These are phyloP conservation scores for Atlantisia rogersi DNA, from an alignment of 2,113 vertebrate genomes.

Conservation along the genomic window DNA sequence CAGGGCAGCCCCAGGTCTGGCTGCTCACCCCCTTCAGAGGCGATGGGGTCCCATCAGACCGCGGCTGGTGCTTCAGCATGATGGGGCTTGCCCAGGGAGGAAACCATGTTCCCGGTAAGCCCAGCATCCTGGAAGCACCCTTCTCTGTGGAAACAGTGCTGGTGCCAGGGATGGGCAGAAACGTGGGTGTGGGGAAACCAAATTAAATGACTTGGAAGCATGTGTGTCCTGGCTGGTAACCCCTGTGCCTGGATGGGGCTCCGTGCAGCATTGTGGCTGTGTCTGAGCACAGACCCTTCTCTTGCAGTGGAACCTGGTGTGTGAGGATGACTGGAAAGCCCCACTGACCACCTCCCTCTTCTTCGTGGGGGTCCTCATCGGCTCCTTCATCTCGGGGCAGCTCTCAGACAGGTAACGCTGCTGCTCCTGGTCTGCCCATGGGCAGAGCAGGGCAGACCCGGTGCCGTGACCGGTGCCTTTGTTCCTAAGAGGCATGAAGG, in stretches of 20 bases:
- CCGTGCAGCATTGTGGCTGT: rapidly evolving
- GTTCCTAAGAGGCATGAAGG: too few species aligned
- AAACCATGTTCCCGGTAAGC: background rate
- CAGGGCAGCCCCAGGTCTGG: background rate
- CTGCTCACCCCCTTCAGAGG: background rate
- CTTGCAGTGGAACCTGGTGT: constrained; percentile 86
- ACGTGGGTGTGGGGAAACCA: background rate
- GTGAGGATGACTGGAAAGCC: constrained; percentile 82
- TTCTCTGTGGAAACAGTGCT: background rate
- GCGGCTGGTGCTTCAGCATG: background rate
- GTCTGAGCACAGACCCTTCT: background rate
- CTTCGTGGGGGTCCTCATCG: constrained; percentile 81
- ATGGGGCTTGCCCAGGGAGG: background rate
- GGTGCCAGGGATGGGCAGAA: background rate
- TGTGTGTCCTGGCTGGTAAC: background rate
- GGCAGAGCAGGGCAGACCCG: background rate
- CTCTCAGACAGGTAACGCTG: constrained; percentile 82
- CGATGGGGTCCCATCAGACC: background rate
- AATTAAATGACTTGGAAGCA: background rate
- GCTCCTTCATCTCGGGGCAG: constrained; percentile 82
- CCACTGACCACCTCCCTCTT: constrained; percentile 83
- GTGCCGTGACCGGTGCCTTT: rapidly evolving
- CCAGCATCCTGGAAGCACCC: rapidly evolving
- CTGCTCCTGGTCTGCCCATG: rapidly evolving
- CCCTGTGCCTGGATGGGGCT: background rate